Base-by-base conservation (phyloP, 2,888 invertebrate species). In the Augochlorella aurata region DNA sequence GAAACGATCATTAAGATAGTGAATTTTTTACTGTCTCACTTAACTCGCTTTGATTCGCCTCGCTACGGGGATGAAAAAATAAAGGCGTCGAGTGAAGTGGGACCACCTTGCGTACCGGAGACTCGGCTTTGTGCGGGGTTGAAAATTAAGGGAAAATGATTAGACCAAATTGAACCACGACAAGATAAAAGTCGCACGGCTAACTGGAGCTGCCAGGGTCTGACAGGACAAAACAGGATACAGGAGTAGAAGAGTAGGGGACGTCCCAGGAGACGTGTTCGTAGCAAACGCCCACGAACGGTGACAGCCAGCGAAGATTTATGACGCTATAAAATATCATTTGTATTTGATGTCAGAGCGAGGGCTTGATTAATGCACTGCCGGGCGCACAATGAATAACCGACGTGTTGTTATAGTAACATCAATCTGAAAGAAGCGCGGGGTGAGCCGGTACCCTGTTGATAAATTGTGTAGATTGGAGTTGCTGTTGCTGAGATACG, bases 261-360 rank as follows among this genome's bases (percentile, higher is more conserved):
- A 73, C 77, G 76, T 79, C 87, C 88, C 87, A 79, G 74, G 89
- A 89, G 87, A 89, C 86, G 89, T 84, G 88, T 87, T 90, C 87
- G 88, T 86, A 88, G 85, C 89, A 86, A 89, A 85, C 88, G 89
- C 89, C 89, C 88, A 89, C 89, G 89, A 85, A 86, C 89, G 90
- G 90, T 90, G 91, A 91, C 91, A 91, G 90, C 89, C 86, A 87
- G 85, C 88, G 89, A 91, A 92, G 92, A 94, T 93, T 94, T 94
- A 93, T 93, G 91, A 89, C 88, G 90, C 92, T 92, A 93, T 93
- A 93, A 93, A 93, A 93, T 93, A 93, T 93, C 93, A 93, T 94
- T 94, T 93, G 93, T 93, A 94, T 92, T 93, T 93, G 91, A 91
- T 92, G 91, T 93, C 92, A 92, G 91, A 90, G 91, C 90, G 90